phyloP scores from a whole-genome alignment of 2,113 vertebrate genomes.

The Pelodiscus sinensis region DNA sequence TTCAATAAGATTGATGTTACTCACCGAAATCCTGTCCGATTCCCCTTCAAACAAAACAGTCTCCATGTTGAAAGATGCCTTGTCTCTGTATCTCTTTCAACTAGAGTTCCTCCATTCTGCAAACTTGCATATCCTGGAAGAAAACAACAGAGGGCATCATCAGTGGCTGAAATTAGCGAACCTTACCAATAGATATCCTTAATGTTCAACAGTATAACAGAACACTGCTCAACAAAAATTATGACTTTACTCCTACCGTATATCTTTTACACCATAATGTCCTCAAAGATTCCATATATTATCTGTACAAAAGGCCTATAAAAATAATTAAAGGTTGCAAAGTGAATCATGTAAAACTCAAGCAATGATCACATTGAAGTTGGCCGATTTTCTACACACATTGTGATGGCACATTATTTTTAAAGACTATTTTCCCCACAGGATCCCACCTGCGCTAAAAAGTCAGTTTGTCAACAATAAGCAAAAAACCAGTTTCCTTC shows the following conservation, averaged over 20 bases:
- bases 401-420: no score
- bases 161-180: not conserved
- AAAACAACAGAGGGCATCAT: not conserved
- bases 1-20: constrained; percentile 52
- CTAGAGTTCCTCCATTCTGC: constrained; percentile 74
- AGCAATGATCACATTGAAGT: not conserved
- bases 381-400: not conserved
- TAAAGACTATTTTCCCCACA: not conserved
- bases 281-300: not conserved
- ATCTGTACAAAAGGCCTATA: not conserved
- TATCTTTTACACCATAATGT: fast-evolving
- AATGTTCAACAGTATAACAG: not conserved
- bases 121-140: constrained; percentile 35
- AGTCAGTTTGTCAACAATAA: not conserved
- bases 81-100: constrained; percentile 9
- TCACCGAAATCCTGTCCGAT: constrained; percentile 78
- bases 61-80: constrained; percentile 77
- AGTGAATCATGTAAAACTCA: not conserved
- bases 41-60: constrained; percentile 68
- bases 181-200: not conserved
- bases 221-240: fast-evolving
- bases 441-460: not conserved
- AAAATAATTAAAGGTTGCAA: not conserved
- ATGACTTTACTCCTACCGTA: fast-evolving
- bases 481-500: not conserved